These are phyloP conservation scores for Drosophila virilis DNA, from an alignment of 1,140 invertebrate species.

Conservation along the genomic window DNA sequence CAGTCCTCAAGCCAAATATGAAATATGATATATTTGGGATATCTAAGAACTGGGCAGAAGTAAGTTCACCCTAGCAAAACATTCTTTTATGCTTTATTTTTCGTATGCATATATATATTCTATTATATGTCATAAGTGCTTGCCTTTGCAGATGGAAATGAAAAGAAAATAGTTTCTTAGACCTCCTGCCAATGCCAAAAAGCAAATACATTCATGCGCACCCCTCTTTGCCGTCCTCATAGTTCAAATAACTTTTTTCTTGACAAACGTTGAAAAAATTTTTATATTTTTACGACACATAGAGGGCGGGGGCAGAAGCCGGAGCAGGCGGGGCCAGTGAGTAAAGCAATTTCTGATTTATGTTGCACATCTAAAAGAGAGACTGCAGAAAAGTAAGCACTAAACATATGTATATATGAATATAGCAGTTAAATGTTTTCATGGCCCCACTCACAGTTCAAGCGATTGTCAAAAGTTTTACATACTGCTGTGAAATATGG, in stretches of 20 bases:
- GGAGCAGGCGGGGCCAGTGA: neutral
- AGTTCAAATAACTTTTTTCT: slow-evolving; percentile 65
- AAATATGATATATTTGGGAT: too few relatives aligned
- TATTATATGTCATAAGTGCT: slow-evolving; percentile 61
- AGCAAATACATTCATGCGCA: neutral
- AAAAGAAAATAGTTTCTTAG: slow-evolving; percentile 77
- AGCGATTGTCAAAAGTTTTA: slow-evolving; percentile 51
- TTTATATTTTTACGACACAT: slow-evolving; percentile 39
- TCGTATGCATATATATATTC: slow-evolving; percentile 20
- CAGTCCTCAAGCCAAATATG: too few relatives aligned
- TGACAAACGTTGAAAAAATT: slow-evolving; percentile 48
- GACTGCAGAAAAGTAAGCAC: slow-evolving; percentile 46
- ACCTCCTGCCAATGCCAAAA: slow-evolving; percentile 54
- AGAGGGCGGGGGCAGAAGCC: slow-evolving; percentile 3
- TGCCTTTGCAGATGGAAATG: slow-evolving; percentile 48
- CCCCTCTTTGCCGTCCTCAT: slow-evolving; percentile 4
- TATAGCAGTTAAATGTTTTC: slow-evolving; percentile 45
- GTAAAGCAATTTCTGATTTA: slow-evolving; percentile 46
- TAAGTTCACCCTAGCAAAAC: too few relatives aligned
- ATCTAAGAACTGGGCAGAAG: too few relatives aligned
- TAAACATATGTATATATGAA: slow-evolving; percentile 24
- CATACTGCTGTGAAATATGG: neutral
- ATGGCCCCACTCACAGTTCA: slow-evolving; percentile 43
- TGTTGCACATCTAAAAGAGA: slow-evolving; percentile 26
- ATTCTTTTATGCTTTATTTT: neutral